Conservation (phyloP, 2,888 invertebrate genomes). For the Apodemia mormo region DNA sequence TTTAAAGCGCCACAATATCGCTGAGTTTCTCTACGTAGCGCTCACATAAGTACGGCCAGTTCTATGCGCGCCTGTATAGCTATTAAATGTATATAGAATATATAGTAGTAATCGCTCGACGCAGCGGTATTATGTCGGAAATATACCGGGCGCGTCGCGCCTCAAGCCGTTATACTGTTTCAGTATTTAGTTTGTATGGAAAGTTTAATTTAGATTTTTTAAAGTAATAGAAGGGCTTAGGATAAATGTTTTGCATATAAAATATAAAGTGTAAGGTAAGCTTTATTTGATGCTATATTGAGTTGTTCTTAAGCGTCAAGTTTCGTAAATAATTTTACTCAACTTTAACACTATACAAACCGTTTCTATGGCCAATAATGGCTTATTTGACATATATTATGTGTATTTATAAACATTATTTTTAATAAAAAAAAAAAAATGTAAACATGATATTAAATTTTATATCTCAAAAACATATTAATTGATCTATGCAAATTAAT, state of each 20-base stretch:
- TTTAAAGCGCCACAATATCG: slow-evolving; percentile 67
- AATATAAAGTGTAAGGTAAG: slow-evolving; percentile 69
- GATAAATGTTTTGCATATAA: slow-evolving; percentile 67
- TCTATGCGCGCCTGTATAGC: slow-evolving; percentile 83
- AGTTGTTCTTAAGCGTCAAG: slow-evolving; percentile 49
- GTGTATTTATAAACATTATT: not conserved
- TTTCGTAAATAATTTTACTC: slow-evolving; percentile 42
- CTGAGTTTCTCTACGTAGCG: slow-evolving; percentile 60
- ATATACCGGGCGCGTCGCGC: slow-evolving; percentile 79
- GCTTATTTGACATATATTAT: not conserved
- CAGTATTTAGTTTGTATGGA: slow-evolving; percentile 79
- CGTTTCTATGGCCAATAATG: not conserved
- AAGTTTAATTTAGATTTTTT: slow-evolving; percentile 75
- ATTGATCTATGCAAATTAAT: too few species aligned
- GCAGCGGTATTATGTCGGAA: slow-evolving; percentile 83
- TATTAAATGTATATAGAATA: slow-evolving; percentile 83
- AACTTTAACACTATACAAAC: slow-evolving; percentile 11
- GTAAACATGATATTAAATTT: too few species aligned
- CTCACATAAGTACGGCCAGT: slow-evolving; percentile 83
- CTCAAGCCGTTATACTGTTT: slow-evolving; percentile 75
- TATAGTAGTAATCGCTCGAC: slow-evolving; percentile 83
- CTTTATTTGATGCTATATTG: slow-evolving; percentile 70
- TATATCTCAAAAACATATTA: too few species aligned
- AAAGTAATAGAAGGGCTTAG: slow-evolving; percentile 64
- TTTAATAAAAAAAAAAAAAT: too few species aligned